Conservation (phyloP, 2,888 invertebrate genomes). For the Craniophora ligustri region DNA sequence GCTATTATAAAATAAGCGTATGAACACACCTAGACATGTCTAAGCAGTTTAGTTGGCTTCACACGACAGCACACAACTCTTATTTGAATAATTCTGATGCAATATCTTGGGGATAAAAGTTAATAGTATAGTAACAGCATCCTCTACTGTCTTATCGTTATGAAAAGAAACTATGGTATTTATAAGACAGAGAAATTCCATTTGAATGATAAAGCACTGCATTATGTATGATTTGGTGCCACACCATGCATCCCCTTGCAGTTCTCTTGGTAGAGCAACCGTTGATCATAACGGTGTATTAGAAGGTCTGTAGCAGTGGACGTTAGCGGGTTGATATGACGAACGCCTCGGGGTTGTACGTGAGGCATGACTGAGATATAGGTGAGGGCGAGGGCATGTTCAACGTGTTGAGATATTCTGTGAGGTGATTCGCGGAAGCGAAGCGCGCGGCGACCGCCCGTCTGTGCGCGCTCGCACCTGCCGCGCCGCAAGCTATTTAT, state of each 20-base stretch:
- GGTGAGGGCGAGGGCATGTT: slow-evolving; percentile 38
- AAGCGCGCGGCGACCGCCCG: slow-evolving; percentile 84
- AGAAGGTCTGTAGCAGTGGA: slow-evolving; percentile 6
- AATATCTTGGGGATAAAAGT: background rate
- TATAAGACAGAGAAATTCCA: background rate
- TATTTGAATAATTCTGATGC: background rate
- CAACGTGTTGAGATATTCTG: slow-evolving; percentile 52
- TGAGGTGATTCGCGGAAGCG: slow-evolving; percentile 79
- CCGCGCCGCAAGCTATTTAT: slow-evolving; percentile 82
- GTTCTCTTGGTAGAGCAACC: background rate
- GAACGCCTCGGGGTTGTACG: slow-evolving; percentile 30
- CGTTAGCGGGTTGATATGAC: slow-evolving; percentile 22
- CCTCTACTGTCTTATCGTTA: background rate
- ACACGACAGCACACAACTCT: background rate
- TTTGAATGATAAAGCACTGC: background rate
- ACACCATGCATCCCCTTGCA: background rate
- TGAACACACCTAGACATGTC: slow-evolving; percentile 34
- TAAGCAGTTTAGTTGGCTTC: slow-evolving; percentile 21
- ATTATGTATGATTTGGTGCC: background rate
- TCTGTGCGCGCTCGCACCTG: slow-evolving; percentile 81
- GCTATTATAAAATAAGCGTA: slow-evolving; percentile 34
- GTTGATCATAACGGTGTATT: slow-evolving; percentile 7
- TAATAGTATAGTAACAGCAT: background rate
- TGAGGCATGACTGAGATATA: slow-evolving; percentile 35
- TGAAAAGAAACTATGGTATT: background rate